Percentiles rank a stretch among this genome's conserved stretches.
These are phyloP conservation scores for Lagopus leucura DNA, from an alignment of 2,113 vertebrate genomes.

Conservation along the genomic window DNA sequence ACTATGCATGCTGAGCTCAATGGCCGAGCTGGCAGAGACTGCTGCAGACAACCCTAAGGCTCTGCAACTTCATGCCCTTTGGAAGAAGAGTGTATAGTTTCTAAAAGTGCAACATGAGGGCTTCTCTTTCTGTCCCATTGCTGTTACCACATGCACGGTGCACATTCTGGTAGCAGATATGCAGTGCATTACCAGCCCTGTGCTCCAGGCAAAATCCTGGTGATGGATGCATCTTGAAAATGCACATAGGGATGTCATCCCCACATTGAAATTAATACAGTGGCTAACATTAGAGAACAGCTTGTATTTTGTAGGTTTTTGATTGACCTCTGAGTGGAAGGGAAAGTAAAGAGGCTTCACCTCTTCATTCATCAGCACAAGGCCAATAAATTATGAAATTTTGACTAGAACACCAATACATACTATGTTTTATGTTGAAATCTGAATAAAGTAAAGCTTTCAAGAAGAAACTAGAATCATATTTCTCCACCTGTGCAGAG, in stretches of 20 bases:
- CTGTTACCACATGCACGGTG: background rate
- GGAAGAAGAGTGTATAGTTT: background rate
- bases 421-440: slow-evolving; percentile 60
- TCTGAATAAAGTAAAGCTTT: slow-evolving; percentile 58
- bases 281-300: background rate
- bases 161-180: background rate
- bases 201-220: background rate
- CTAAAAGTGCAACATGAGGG: background rate
- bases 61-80: background rate
- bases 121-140: background rate
- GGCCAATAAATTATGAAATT: slow-evolving; percentile 31
- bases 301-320: background rate
- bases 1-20: background rate
- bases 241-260: background rate
- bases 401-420: slow-evolving; percentile 45
- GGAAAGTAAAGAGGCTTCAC: background rate
- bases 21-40: background rate
- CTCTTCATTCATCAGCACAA: background rate
- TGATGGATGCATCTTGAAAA: background rate
- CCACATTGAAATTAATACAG: background rate
- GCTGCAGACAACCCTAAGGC: background rate
- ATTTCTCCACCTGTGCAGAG: slow-evolving; percentile 50
- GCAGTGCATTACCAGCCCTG: background rate
- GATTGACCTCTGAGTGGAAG: background rate
- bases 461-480: slow-evolving; percentile 32